Base-by-base conservation (phyloP, 2,113 vertebrate genomes). In the Ceuthmochares aereus region DNA sequence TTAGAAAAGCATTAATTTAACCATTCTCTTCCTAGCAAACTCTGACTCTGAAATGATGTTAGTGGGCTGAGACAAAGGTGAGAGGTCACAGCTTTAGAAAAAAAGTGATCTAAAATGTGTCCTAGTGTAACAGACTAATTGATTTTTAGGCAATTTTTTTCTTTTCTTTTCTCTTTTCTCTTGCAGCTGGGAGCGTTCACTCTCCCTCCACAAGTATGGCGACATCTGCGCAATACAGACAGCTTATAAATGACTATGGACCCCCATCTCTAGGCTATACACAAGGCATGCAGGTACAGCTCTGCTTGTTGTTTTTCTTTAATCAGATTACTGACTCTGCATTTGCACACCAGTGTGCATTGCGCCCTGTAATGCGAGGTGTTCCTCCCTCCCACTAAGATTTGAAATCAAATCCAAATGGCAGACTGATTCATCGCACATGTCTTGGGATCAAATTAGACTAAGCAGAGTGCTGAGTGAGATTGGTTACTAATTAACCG, bases 181-280 rank as follows among this genome's bases (percentile, higher is more conserved):
- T 49, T 62, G 26, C 97, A 99, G 99, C 98, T 95, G 99, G 99
- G 90, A 99, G 97, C 10, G 97, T 99, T 90, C 98, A 99, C 84
- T 99, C 99, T 75, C 98, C 99, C 21, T 99, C 99, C 58, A 98
- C 99, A 47, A 99, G 99, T 68, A 98, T 99, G 98, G 99, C 98
- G 23, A 98, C 98, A 1, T 97, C 98, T 6, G 98, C 99, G 12
- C 99, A 99, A 36, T 99, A 99, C 90, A 98, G 99, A 63, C 99
- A 99, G 32, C 98, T 99, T 49, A 97, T 99, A 93, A 99, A 99
- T 17, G 99, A 99, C 97, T 99, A 99, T 0, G 99, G 99, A 75
- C 99, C 99, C 27, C 99, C 99, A 1, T 99, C 99, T 68, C 97
- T 99, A 94, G 99, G 99, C 94, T 99, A 99, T 45, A 98, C 99